Evolutionary conservation across 2,797 vertebrate genomes (phyloP), one percentile per base, ranked within the genome.

Genomic region (Tympanoctomys barrerae): DNA sequence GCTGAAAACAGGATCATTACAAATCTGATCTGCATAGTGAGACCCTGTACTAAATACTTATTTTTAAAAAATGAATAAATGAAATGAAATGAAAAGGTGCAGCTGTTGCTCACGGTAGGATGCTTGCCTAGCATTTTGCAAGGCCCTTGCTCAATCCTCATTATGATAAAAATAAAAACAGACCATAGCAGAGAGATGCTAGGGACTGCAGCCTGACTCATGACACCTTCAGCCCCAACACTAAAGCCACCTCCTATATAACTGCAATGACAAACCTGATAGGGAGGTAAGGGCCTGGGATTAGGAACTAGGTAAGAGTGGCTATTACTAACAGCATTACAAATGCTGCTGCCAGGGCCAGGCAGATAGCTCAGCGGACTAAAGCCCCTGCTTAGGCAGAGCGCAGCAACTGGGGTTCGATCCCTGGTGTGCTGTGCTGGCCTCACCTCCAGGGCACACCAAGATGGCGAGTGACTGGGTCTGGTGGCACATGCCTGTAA

Each of bases 191-290:
- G 64, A 52, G 36, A n/a, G 33, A 6, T 31, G n/a, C 21, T 2
- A 5, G 31, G 61, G 39, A 54, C 86, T 54, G 26, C 14, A 21
- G 21, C 71, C 61, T 31, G 68, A 77, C 33, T 4, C 52, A 62
- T 16, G 91, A 46, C 46, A 54, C 1, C 26, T 31, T 62, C n/a
- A 57, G n/a, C 19, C 6, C 61, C 75, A 54, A 49, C 36, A 59
- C 33, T 12, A 11, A 59, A 33, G n/a, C 83, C 19, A 57, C 21
- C 12, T 28, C 52, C 73, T 14, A 13, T 61, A 61, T 11, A 70
- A 18, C 12, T n/a, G 28, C 0, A 0, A 10, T n/a, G 19, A 9
- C 33, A 46, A 22, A 42, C 13, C 46, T 52, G 5, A 33, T 2
- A 16, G 57, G 0, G 16, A 52, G 0, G 21, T 22, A 21, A 31